Evolutionary conservation across 2,888 invertebrate species (phyloP).

Genomic region (Nemapogon koenigi): DNA sequence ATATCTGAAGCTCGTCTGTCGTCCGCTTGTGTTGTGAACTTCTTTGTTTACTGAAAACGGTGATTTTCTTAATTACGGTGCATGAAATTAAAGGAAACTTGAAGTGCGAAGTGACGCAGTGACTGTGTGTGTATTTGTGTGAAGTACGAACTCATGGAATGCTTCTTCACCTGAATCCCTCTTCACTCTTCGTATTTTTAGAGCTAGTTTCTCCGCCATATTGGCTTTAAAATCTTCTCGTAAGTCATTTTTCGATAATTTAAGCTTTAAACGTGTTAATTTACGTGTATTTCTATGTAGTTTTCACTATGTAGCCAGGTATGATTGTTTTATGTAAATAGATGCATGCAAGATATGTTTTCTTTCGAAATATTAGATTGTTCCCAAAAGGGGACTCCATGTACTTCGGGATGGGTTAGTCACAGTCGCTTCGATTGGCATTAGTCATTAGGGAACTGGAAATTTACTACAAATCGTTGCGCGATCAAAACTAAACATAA

Average conservation of each 20-base stretch:
- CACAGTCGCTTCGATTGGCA: too few relatives aligned
- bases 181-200: slow-evolving; percentile 62
- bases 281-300: slow-evolving; percentile 16
- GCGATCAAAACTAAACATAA: too few relatives aligned
- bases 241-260: slow-evolving; percentile 59
- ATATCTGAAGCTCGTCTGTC: slow-evolving; percentile 61
- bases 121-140: slow-evolving; percentile 43
- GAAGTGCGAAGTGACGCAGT: neutral
- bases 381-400: too few relatives aligned
- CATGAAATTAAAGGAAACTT: slow-evolving; percentile 2
- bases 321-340: neutral
- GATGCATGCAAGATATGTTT: neutral
- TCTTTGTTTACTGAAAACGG: slow-evolving; percentile 52
- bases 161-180: slow-evolving; percentile 2
- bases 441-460: too few relatives aligned
- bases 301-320: neutral
- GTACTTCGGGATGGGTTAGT: too few relatives aligned
- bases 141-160: slow-evolving; percentile 40
- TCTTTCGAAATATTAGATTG: too few relatives aligned
- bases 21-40: slow-evolving; percentile 63
- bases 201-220: slow-evolving; percentile 69
- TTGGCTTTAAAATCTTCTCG: slow-evolving; percentile 69
- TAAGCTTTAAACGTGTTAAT: slow-evolving; percentile 42
- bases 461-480: too few relatives aligned
- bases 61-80: slow-evolving; percentile 33